A percentile compares a stretch with the other conserved stretches of the same genome.
Conservation (phyloP, 2,797 vertebrate genomes). For the Sebastes elongatus region DNA sequence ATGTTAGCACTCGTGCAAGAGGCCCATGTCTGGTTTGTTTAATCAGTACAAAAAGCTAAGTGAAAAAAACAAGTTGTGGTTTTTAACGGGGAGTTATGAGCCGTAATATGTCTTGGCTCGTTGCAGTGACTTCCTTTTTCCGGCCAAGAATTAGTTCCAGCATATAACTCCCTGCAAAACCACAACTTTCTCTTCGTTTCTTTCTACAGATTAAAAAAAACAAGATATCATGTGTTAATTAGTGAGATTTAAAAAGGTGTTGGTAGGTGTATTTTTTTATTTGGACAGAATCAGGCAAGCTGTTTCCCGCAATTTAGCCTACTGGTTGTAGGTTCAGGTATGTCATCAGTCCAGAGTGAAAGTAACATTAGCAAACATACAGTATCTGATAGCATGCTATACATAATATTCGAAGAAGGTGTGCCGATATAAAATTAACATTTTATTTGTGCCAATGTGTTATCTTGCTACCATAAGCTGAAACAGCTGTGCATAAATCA, state of each 20-base stretch:
- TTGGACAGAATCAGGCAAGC: not conserved
- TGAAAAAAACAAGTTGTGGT: not conserved
- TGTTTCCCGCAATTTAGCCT: not conserved
- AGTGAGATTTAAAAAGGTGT: not conserved
- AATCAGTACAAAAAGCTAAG: not conserved
- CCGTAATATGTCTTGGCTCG: not conserved
- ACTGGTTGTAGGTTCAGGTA: not conserved
- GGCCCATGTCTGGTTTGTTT: not conserved
- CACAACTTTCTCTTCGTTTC: not conserved
- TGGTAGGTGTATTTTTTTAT: not conserved
- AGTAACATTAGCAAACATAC: not conserved
- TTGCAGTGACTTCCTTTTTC: not conserved
- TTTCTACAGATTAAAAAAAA: not conserved
- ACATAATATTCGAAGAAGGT: not conserved
- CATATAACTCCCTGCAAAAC: not conserved
- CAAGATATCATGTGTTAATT: not conserved
- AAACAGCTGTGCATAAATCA: not conserved
- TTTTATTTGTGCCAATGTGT: not conserved
- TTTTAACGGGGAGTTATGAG: not conserved
- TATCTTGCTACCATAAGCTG: not conserved
- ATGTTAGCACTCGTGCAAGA: not conserved
- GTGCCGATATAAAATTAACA: not conserved
- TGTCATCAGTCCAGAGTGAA: not conserved
- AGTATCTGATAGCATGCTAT: not conserved
- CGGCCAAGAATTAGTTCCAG: not conserved